These are phyloP conservation scores for Drosophila fungiperda DNA, from an alignment of 2,888 invertebrate genomes.

Conservation along the genomic window DNA sequence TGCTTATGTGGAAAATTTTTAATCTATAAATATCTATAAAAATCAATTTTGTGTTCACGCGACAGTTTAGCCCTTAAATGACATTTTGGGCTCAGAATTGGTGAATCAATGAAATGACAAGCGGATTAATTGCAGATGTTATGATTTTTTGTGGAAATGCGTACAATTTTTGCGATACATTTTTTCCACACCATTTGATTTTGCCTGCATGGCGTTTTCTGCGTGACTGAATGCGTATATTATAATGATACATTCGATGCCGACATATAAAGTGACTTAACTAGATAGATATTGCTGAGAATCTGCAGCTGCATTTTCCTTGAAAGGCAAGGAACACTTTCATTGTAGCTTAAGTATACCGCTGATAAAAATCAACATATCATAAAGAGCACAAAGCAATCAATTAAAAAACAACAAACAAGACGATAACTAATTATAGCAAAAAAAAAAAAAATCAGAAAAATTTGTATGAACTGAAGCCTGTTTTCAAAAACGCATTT, in stretches of 20 bases:
- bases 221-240: constrained; percentile 34
- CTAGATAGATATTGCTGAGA: not conserved
- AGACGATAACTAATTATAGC: constrained; percentile 65
- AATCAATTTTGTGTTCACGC: constrained; percentile 80
- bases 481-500: constrained; percentile 77
- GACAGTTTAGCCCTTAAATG: constrained; percentile 65
- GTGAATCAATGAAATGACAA: constrained; percentile 42
- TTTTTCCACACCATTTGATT: constrained; percentile 76
- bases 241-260: not conserved
- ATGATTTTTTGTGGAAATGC: constrained; percentile 71
- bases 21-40: constrained; percentile 81
- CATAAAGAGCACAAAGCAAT: constrained; percentile 22
- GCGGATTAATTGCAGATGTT: constrained; percentile 82
- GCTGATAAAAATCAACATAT: constrained; percentile 53
- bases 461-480: constrained; percentile 7
- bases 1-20: constrained; percentile 76
- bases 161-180: constrained; percentile 42
- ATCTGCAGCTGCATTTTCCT: constrained; percentile 31
- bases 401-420: constrained; percentile 67
- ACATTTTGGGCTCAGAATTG: constrained; percentile 36
- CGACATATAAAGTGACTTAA: constrained; percentile 15
- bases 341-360: not conserved
- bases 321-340: not conserved
- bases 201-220: constrained; percentile 48
- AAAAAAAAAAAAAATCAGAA: constrained; percentile 14